phyloP scores from a whole-genome alignment of 1,140 invertebrate species.

The Drosophila ambigua region DNA sequence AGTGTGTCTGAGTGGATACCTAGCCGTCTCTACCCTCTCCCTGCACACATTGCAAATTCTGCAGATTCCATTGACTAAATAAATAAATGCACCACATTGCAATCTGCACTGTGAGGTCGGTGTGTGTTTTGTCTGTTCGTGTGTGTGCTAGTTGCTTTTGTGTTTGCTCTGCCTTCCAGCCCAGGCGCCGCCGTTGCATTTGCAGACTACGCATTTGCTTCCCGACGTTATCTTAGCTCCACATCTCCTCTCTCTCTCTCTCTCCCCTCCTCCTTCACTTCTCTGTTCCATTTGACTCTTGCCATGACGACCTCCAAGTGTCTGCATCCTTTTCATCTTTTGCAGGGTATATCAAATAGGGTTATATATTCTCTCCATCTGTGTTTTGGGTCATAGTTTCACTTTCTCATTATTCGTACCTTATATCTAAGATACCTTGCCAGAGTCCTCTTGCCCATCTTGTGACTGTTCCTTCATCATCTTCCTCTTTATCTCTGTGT shows the following conservation, averaged over 20 bases:
- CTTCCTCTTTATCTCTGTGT: conserved; percentile 28
- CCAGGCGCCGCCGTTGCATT: conserved; percentile 57
- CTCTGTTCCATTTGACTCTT: conserved; percentile 22
- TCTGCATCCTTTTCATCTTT: conserved; percentile 22
- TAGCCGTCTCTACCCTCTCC: not conserved
- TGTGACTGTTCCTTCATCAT: conserved; percentile 6
- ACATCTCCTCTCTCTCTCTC: no score
- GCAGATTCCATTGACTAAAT: conserved; percentile 72
- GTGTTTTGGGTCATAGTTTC: not conserved
- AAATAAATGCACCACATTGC: conserved; percentile 67
- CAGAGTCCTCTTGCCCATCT: conserved; percentile 11
- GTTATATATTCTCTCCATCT: not conserved
- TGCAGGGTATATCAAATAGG: not conserved
- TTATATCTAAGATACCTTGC: no score
- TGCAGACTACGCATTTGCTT: conserved; percentile 57
- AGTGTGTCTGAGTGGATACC: conserved; percentile 61
- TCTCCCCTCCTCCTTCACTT: no score
- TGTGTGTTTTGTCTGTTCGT: conserved; percentile 21
- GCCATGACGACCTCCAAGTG: conserved; percentile 67
- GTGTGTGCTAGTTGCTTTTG: conserved; percentile 27
- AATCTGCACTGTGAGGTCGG: conserved; percentile 59
- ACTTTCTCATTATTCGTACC: not conserved
- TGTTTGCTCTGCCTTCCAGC: conserved; percentile 51
- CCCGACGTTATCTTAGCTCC: not conserved
- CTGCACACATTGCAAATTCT: conserved; percentile 44